Percentiles rank a stretch among this genome's conserved stretches.
Evolutionary conservation across 2,888 invertebrate genomes (phyloP).

Genomic region (Epinotia demarniana): DNA sequence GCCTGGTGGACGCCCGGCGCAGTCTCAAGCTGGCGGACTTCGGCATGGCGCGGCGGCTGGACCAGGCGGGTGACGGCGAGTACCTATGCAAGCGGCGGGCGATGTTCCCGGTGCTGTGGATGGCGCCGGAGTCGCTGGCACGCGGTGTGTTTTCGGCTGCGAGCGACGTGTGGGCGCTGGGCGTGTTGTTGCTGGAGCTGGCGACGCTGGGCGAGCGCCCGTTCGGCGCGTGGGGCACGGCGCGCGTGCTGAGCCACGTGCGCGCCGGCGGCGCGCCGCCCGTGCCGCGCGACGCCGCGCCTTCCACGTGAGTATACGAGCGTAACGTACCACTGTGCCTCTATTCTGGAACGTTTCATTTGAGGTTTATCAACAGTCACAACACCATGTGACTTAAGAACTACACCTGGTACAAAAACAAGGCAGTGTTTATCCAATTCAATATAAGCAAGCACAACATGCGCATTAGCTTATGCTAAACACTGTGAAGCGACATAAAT

Average conservation of each 20-base stretch:
- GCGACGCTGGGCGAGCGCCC: conserved; percentile 95
- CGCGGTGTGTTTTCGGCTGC: conserved; percentile 92
- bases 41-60: conserved; percentile 90
- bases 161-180: conserved; percentile 95
- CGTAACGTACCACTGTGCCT: not conserved
- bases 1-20: conserved; percentile 89
- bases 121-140: conserved; percentile 94
- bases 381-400: too few relatives aligned
- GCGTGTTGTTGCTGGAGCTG: conserved; percentile 92
- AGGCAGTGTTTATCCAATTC: too few relatives aligned
- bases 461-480: too few relatives aligned
- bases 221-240: conserved; percentile 90
- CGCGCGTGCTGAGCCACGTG: conserved; percentile 85
- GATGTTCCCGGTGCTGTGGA: conserved; percentile 94
- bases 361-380: too few relatives aligned
- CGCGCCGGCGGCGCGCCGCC: conserved; percentile 87
- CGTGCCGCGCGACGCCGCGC: conserved; percentile 85
- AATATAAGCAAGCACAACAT: too few relatives aligned
- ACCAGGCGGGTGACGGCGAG: conserved; percentile 61
- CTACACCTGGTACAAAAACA: too few relatives aligned
- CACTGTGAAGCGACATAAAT: too few relatives aligned
- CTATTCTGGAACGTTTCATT: not conserved
- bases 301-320: conserved; percentile 55
- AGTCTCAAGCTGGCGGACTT: conserved; percentile 93
- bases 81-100: conserved; percentile 93